Evolutionary conservation across 2,113 vertebrate genomes (phyloP), one percentile per base, ranked within the genome.

Genomic region (human): DNA sequence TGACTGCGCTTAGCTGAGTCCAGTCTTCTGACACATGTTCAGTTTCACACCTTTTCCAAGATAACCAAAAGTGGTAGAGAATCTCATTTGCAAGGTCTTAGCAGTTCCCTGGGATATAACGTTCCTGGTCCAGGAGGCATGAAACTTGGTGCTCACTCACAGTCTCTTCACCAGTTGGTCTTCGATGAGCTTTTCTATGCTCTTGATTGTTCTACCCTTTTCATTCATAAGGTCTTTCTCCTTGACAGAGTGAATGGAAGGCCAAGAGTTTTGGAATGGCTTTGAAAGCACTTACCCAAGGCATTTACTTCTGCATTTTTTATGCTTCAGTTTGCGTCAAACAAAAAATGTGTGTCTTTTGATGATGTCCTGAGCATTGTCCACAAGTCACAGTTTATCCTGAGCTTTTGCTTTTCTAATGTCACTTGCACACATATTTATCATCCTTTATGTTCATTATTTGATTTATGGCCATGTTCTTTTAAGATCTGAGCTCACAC

Each of bases 271-370:
- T 93, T 80, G 78, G 43, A 96, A 89, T 35, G 12, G 25, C 43
- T 95, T 76, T 97, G 85, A 97, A 96, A 95, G 82, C 52, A 91
- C 95, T 96, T 94, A 76, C 27, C 45, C 81, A 90, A 81, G 87
- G 22, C 84, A 55, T 72, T 96, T 96, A 30, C 35, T 76, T 95
- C 76, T 93, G n/a, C 6, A 25, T 61, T 68, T 83, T 57, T 76
- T 10, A 57, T 27, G 64, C 90, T 84, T 88, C 38, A 45, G n/a
- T 35, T 92, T 87, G 40, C 38, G 83, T 55, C 89, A 96, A 86
- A 91, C 12, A 96, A 82, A 95, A 92, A 84, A 64, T 90, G 57
- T 68, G 20, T 88, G 38, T 73, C 38, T 94, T 93, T 96, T 66
- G 32, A 75, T 75, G 92, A 89, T 68, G 14, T 57, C 13, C 78